Evolutionary conservation across 2,888 invertebrate species (phyloP), one percentile per base, ranked within the genome.

Genomic region (Drosophila phalerata): DNA sequence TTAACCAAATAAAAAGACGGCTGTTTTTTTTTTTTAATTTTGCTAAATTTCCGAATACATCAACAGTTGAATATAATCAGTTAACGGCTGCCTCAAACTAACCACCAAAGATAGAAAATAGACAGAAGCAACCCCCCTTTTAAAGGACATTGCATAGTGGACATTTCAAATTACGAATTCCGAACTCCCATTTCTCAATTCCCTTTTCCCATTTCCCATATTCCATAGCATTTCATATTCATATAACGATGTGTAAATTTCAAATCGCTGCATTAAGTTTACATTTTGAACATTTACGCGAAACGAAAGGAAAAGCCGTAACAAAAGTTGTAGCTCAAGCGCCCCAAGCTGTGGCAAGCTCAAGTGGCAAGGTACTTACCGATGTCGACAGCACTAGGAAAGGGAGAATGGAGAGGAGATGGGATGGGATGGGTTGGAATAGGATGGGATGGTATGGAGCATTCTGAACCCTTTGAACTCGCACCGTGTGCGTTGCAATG

Each of bases 381-480:
- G 49, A 32, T 49, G 49, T 34, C 32, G 49, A 45, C 55, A 32
- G 30, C 34, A 11, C 3, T 6, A 19, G 49, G 11, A 19, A 32
- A 34, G 32, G 13, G 13, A 6, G 11, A 19, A 32, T 4, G 0
- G 3, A 3, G 3, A 15, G 30, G 32, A 13, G 15, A 11, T 11
- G 9, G 15, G 47, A 6, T 4, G 47, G 17, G 4, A 5, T n/a
- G n/a, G n/a, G n/a, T n/a, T n/a, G n/a, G 10, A 17, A 30, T 6
- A 25, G 5, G n/a, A n/a, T 9, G 3, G 15, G 30, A 3, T 42
- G 43, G 28, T 3, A 6, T 28, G 43, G 25, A 34, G 63, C 61
- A 15, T 49, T 69, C 71, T 67, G 69, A 85, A 86, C 89, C 87
- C 85, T 90, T 88, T 87, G 87, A 87, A 88, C 90, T 86, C 65